Evolutionary conservation across 2,888 invertebrate genomes (phyloP), one percentile per base, ranked within the genome.

Genomic region (Pristionchus arcanus): DNA sequence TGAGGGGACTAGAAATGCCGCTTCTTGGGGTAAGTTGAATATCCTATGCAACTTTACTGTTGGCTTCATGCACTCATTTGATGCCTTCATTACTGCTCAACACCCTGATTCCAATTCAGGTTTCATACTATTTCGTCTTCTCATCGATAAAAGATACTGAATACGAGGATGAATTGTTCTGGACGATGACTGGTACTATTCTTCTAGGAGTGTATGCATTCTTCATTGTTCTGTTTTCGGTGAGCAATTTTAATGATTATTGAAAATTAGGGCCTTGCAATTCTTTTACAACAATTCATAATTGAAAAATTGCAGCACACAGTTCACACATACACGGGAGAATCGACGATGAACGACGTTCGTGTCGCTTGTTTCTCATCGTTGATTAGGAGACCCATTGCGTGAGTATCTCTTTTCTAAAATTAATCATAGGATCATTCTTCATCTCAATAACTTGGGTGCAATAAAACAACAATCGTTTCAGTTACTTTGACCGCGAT

Each of bases 1-100:
- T 87, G 42, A 87, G 21, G 49, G 87, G 87, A 0, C 16, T 87
- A 16, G 68, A 87, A 13, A 87, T 68, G 66, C 66, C 87, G 0
- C 2, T 87, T 2, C 15, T 42, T 7, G 49, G 42, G n/a, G 87
- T 87, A 19, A 28, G 87, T 81, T 42, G 19, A 13, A 3, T 21
- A 31, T 31, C 7, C 2, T n/a, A n/a, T n/a, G n/a, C n/a, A n/a
- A n/a, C n/a, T n/a, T n/a, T n/a, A 77, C 21, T 25, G 16, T 77
- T 49, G 15, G 28, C 9, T 28, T 25, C 16, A 31, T 11, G 15
- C 0, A 9, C 5, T 34, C 34, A 31, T 15, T 28, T 15, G 16
- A 49, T 53, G 4, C n/a, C n/a, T n/a, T n/a, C n/a, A n/a, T n/a
- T n/a, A n/a, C n/a, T n/a, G n/a, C n/a, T n/a, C n/a, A n/a, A n/a